A percentile compares a stretch with the other conserved stretches of the same genome.
These are phyloP conservation scores for Criorhina ranunculi DNA, from an alignment of 2,888 invertebrate species.

Conservation along the genomic window DNA sequence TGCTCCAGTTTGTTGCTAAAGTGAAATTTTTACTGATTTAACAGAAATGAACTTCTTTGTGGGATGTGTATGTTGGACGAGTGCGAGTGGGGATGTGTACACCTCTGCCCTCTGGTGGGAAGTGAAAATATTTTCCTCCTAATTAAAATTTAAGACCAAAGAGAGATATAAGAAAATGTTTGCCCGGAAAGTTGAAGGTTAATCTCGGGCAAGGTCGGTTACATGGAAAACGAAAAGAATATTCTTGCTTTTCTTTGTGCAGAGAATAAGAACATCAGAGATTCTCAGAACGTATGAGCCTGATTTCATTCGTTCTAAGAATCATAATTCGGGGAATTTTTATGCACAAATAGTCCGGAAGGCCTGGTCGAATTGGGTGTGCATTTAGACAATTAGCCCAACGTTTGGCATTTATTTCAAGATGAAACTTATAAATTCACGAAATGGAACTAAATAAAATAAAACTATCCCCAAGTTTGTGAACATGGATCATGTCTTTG, in stretches of 20 bases:
- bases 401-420: too few relatives aligned
- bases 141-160: slow-evolving; percentile 67
- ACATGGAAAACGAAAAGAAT: neutral
- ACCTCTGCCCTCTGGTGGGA: neutral
- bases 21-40: slow-evolving; percentile 39
- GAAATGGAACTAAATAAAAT: too few relatives aligned
- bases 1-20: slow-evolving; percentile 16
- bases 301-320: too few relatives aligned
- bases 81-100: too few relatives aligned
- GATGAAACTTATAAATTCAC: too few relatives aligned
- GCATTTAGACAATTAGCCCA: too few relatives aligned
- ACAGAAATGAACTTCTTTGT: slow-evolving; percentile 33
- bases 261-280: neutral
- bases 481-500: too few relatives aligned
- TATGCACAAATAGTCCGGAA: too few relatives aligned
- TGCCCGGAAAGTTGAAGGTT: slow-evolving; percentile 32
- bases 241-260: slow-evolving; percentile 6
- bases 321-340: too few relatives aligned
- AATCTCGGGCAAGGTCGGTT: slow-evolving; percentile 18
- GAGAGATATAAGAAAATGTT: slow-evolving; percentile 9
- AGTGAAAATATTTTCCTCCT: slow-evolving; percentile 48
- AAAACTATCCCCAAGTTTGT: too few relatives aligned
- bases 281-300: too few relatives aligned
- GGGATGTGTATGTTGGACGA: neutral
- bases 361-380: too few relatives aligned